These are phyloP conservation scores for Pantherophis guttatus DNA, from an alignment of 2,113 vertebrate genomes.

Conservation along the genomic window DNA sequence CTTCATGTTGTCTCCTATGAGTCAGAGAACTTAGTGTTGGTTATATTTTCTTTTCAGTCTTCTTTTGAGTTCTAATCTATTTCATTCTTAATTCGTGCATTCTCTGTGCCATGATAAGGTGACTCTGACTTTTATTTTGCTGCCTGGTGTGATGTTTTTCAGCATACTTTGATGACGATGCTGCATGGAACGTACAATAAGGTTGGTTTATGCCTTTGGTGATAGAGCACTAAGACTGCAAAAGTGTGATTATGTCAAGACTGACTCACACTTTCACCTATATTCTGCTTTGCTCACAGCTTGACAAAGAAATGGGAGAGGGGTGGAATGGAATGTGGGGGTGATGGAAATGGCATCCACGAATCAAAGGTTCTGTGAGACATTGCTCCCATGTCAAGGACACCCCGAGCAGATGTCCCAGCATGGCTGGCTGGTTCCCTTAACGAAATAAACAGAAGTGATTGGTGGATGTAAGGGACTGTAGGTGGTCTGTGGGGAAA, in stretches of 20 bases:
- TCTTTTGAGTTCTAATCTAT: slow-evolving; percentile 32
- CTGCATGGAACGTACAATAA: slow-evolving; percentile 29
- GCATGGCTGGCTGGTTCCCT: no score
- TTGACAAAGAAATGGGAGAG: no score
- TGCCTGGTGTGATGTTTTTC: not conserved
- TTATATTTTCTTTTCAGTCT: not conserved
- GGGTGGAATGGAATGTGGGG: no score
- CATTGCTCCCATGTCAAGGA: no score
- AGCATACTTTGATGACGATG: not conserved
- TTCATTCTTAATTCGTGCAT: slow-evolving; percentile 6
- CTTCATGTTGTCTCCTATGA: slow-evolving; percentile 4
- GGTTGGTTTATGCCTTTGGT: slow-evolving; percentile 10
- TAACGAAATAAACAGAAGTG: no score
- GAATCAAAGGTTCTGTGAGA: no score
- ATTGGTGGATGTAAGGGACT: no score
- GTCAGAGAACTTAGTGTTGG: not conserved
- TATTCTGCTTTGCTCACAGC: no score
- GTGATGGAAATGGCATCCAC: no score
- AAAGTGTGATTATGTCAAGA: slow-evolving; percentile 31
- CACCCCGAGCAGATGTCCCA: no score
- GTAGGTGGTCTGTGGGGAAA: no score
- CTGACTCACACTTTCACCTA: no score
- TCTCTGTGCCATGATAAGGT: slow-evolving; percentile 14
- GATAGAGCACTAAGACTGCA: slow-evolving; percentile 15
- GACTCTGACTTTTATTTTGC: slow-evolving; percentile 4